These are phyloP conservation scores for Zeugodacus cucurbitae DNA, from an alignment of 1,140 invertebrate genomes.

Conservation along the genomic window DNA sequence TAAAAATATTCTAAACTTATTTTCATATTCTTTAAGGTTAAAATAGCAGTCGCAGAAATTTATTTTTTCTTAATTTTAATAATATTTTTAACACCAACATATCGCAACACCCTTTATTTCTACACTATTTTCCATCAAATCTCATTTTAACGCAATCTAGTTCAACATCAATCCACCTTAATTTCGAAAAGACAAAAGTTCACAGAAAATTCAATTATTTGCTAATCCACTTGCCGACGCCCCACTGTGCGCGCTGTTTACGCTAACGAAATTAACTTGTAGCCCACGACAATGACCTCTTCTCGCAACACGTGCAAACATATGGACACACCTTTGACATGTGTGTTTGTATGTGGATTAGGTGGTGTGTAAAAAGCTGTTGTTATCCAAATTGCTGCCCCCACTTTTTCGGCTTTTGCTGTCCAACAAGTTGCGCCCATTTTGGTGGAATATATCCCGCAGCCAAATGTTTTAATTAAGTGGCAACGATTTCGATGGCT, in stretches of 20 bases:
- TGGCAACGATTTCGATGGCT: not conserved
- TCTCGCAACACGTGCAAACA: not conserved
- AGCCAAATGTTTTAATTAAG: conserved; percentile 25
- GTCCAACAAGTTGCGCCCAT: not conserved
- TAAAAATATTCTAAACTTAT: no score
- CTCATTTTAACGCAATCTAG: not conserved
- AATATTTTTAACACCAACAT: not conserved
- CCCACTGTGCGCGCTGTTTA: not conserved
- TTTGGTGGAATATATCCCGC: not conserved
- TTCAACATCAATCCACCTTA: not conserved
- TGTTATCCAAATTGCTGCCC: not conserved
- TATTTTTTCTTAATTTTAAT: no score
- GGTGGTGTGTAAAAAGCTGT: not conserved
- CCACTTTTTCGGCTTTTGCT: not conserved
- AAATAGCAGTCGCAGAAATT: no score
- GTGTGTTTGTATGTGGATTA: not conserved
- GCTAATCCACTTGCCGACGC: not conserved
- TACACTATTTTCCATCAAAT: not conserved
- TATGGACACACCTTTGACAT: not conserved
- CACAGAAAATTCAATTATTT: not conserved
- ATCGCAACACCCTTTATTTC: not conserved
- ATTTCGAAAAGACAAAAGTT: not conserved
- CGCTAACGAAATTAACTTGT: not conserved
- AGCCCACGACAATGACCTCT: not conserved
- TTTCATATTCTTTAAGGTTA: no score